Evolutionary conservation across 2,888 invertebrate genomes (phyloP), one percentile per base, ranked within the genome.

Genomic region (Polia nebulosa): DNA sequence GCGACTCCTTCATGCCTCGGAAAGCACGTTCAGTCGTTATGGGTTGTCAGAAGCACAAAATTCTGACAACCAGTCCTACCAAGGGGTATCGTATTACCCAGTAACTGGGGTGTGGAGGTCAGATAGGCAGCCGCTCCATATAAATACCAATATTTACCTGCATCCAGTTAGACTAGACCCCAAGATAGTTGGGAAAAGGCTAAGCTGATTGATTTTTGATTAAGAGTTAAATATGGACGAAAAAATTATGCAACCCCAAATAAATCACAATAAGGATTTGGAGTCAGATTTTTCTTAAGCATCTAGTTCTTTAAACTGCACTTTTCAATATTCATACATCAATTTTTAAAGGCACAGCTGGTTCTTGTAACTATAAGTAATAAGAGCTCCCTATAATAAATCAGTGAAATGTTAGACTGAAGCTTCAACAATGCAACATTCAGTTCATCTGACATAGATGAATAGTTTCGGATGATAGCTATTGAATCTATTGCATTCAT

Each of bases 401-500:
- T 51, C 27, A 41, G 41, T 20, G 55, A 13, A 36, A 36, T 27
- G 27, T 52, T 41, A 25, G 20, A 56, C 2, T 39, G 78, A 32
- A 44, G n/a, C 34, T n/a, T 32, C 15, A 34, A 60, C 39, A 57
- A 57, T 45, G 45, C 75, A 61, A 45, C 44, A 72, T 60, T 41
- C 60, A 61, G 56, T 73, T 34, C 11, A 49, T 49, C 52, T 49
- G 79, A 61, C 60, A 60, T 32, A 57, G 65, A 61, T 57, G 79
- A 79, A 73, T 73, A 76, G 75, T 57, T 60, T 44, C 22, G 53
- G 25, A 65, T 65, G 51, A 74, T 56, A 44, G 51, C 36, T 52
- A 44, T 44, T 61, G 60, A 73, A 64, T 52, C 41, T 29, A 51
- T 36, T 56, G 79, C 60, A 65, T 65, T 76, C 60, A 60, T 57